Evolutionary conservation across 2,113 vertebrate genomes (phyloP), one percentile per base, ranked within the genome.

Genomic region (Scalopus aquaticus): DNA sequence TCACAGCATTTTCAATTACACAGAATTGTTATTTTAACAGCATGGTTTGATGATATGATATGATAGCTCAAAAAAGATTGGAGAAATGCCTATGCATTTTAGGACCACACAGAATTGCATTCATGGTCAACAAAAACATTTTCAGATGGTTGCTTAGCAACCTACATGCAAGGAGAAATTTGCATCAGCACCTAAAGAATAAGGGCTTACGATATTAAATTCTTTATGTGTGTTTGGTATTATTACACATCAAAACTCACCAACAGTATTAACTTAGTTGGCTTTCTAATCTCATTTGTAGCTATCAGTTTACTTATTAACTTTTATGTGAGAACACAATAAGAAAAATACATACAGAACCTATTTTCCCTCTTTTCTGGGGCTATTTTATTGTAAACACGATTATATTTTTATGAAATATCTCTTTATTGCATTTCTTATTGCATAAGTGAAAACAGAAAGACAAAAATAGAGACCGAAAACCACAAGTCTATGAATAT

Each of bases 61-160:
- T n/a, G 28, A 90, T 85, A 95, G 11, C 32, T 88, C 54, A 92
- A 26, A 91, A 94, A 62, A 56, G 20, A 86, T 72, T 84, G 44
- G 60, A 32, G 16, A 87, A 94, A 87, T 90, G 12, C 32, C 2
- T 96, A 28, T 91, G 83, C 65, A 94, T 96, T 91, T 67, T 0
- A 10, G 85, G 51, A 97, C n/a, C 49, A 95, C 32, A 97, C 19
- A 96, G 74, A 93, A 95, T 39, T 96, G 62, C 73, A 65, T 97
- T 96, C 95, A 92, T 92, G 88, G 95, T 97, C 97, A 98, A 97
- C 88, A 98, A 97, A 97, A 98, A 96, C 79, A 97, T 96, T 97
- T 91, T 96, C 95, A 96, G 49, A 51, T 62, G 96, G 98, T 98
- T 98, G 97, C 98, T 80, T 98, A 97, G 98, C 97, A 98, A 98